These are phyloP conservation scores for Hafferia zeledoni DNA, from an alignment of 2,797 vertebrate species.

Conservation along the genomic window DNA sequence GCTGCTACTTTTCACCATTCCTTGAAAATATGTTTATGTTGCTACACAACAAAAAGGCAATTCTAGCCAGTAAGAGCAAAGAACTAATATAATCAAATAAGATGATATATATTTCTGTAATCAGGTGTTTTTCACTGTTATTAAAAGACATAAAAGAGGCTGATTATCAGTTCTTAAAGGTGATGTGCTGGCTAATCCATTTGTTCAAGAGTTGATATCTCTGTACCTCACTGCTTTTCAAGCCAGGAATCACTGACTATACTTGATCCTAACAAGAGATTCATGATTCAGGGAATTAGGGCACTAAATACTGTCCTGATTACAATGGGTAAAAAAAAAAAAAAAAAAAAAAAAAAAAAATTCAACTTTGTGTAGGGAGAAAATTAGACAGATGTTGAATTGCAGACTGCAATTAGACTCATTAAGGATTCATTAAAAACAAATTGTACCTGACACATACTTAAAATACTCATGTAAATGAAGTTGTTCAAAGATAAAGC, in stretches of 20 bases:
- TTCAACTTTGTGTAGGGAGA: neutral
- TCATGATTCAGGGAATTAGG: neutral
- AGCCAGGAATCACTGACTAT: neutral
- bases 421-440: slow-evolving; percentile 39
- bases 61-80: neutral
- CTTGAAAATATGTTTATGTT: neutral
- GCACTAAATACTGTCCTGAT: neutral
- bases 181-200: neutral
- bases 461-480: neutral
- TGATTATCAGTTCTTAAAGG: neutral
- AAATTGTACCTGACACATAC: neutral
- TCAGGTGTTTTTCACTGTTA: neutral
- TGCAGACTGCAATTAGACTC: neutral
- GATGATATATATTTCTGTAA: neutral
- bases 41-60: neutral
- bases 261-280: neutral
- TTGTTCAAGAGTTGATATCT: neutral
- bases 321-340: neutral
- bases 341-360: neutral
- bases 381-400: slow-evolving; percentile 27
- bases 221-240: neutral
- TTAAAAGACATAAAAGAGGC: neutral
- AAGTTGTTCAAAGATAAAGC: neutral
- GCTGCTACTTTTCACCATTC: neutral
- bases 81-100: neutral